These are phyloP conservation scores for Temnopleurus reevesii DNA, from an alignment of 53 echinoderm and acorn worm genomes.

Conservation along the genomic window DNA sequence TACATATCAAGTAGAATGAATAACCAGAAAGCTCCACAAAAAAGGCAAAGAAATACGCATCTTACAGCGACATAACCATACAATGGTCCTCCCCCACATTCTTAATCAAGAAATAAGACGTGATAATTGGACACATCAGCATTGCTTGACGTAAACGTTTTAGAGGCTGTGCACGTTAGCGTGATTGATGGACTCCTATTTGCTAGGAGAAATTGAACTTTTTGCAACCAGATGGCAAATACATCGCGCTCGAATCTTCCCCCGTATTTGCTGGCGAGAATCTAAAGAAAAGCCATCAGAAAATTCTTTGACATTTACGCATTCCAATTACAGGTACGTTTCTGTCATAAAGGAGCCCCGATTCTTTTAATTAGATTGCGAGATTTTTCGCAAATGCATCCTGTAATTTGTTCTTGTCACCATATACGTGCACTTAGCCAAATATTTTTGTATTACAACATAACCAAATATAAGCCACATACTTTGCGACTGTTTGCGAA, in stretches of 20 bases:
- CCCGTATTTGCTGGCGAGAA: background rate
- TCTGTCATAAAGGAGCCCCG: background rate
- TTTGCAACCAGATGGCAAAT: conserved; percentile 11
- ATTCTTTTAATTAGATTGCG: background rate
- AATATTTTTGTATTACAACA: background rate
- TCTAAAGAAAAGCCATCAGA: background rate
- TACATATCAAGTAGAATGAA: no score
- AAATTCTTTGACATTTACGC: conserved; percentile 5
- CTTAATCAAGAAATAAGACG: background rate
- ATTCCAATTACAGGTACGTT: background rate
- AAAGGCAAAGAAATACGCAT: background rate
- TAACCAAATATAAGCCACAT: no score
- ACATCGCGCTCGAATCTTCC: background rate
- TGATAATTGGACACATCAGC: background rate
- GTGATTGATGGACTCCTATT: conserved; percentile 17
- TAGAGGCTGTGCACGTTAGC: background rate
- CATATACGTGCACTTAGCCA: background rate
- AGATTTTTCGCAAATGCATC: background rate
- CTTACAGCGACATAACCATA: background rate
- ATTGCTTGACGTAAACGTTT: conserved; percentile 24
- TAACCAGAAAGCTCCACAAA: background rate
- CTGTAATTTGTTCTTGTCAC: background rate
- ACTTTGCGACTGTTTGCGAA: no score
- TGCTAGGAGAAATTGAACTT: conserved; percentile 24
- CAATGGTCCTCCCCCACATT: background rate